Evolutionary conservation across 2,888 invertebrate genomes (phyloP).

Genomic region (Ophion slaviceki): DNA sequence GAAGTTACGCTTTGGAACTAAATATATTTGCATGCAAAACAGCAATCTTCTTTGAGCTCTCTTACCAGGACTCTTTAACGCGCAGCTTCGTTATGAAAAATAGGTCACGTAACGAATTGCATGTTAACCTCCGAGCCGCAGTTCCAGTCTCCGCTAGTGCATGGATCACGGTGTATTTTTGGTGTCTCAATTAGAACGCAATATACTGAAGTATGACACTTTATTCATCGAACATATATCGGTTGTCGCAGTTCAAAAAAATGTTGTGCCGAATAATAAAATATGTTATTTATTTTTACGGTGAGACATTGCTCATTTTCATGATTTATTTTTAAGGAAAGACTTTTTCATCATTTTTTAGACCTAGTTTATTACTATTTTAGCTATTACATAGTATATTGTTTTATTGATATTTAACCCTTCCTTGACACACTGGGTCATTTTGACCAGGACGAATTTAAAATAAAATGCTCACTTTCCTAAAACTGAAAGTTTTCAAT

Average conservation of each 20-base stretch:
- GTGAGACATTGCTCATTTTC: no score
- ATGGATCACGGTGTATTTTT: background rate
- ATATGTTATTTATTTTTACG: background rate
- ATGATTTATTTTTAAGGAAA: no score
- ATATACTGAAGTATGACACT: background rate
- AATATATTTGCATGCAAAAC: conserved; percentile 81
- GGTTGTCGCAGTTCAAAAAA: background rate
- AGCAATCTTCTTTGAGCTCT: conserved; percentile 79
- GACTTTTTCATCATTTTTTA: no score
- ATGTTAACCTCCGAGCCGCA: conserved; percentile 17
- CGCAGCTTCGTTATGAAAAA: conserved; percentile 71
- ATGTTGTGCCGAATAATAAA: background rate
- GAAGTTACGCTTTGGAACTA: conserved; percentile 82
- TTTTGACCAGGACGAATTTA: no score
- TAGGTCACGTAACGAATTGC: conserved; percentile 61
- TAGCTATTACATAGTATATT: no score
- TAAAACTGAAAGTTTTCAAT: no score
- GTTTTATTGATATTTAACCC: no score
- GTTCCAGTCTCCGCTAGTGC: background rate
- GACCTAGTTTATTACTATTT: no score
- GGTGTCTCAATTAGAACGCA: background rate
- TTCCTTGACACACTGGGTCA: no score
- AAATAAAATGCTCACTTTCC: no score
- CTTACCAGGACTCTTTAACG: conserved; percentile 76
- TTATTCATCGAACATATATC: background rate